Base-by-base conservation (phyloP, 2,888 invertebrate species). In the Polydrusus cervinus region DNA sequence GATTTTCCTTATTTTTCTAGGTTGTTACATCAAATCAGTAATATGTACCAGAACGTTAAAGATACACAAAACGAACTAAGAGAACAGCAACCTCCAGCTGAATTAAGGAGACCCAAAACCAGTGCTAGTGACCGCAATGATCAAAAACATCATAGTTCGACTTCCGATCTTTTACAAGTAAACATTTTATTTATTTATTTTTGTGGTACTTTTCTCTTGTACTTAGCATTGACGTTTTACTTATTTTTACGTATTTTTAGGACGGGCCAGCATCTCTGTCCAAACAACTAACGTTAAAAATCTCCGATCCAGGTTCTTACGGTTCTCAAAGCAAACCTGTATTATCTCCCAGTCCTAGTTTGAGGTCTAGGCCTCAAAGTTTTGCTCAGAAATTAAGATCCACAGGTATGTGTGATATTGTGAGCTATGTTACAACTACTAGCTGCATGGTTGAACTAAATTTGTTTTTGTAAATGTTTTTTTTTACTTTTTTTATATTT, bases 31-130 rank as follows among this genome's bases (percentile, higher is more conserved):
- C 98, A 98, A 89, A 97, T 98, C 84, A 95, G 95, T 83, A 97
- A 97, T 84, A 97, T 98, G 97, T 97, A 97, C 87, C 97, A 97
- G 87, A 98, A 97, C 86, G 97, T 98, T 1, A 96, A 97, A 85
- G 97, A 97, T 85, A 97, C 97, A 0, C 96, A 97, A 85, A 93
- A 93, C 81, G 97, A 97, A 83, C 89, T 98, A 74, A 93, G 95
- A 80, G 94, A 94, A 80, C 94, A 94, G 80, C 93, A 94, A 79
- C 81, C 89, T 3, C 88, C 89, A 0, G 84, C 84, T 1, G 87
- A 87, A 83, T 86, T 85, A 79, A 85, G 85, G 76, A 84, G 82
- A 82, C 83, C 86, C 1, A 87, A 87, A 80, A 87, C 86, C 0
- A 86, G 87, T 64, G 83, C 83, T 1, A 86, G 86, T 74, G 86